Percentiles rank a stretch among this genome's conserved stretches.
Conservation (phyloP, 23 tunicate genomes). For the Botrylloides violaceus region DNA sequence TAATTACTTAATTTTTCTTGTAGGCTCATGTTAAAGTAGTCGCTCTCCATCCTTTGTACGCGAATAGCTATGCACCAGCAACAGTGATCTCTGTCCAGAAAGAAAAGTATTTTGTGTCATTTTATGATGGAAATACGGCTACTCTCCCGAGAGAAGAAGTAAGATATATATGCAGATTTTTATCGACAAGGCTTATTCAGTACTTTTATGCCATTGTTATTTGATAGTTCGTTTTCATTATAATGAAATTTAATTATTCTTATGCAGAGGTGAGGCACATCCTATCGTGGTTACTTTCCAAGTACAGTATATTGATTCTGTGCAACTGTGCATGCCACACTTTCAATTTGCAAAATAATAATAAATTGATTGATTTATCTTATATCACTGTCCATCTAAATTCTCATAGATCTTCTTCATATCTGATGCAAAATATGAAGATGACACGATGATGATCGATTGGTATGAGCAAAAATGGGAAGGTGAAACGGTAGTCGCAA, state of each 20-base stretch:
- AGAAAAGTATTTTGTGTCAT: conserved; percentile 27
- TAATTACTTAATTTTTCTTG: background rate
- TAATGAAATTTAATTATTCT: too few relatives aligned
- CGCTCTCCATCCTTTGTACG: conserved; percentile 49
- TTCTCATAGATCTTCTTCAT: conserved; percentile 39
- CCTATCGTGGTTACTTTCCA: too few relatives aligned
- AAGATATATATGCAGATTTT: too few relatives aligned
- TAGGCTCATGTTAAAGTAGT: conserved; percentile 37
- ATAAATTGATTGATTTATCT: too few relatives aligned
- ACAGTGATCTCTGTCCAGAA: conserved; percentile 12
- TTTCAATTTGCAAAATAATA: too few relatives aligned
- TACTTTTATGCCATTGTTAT: too few relatives aligned
- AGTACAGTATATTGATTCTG: too few relatives aligned
- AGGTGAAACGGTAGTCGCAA: conserved; percentile 75
- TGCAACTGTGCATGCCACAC: too few relatives aligned
- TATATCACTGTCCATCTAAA: too few relatives aligned
- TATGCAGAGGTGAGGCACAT: too few relatives aligned
- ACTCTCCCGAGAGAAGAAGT: conserved; percentile 64
- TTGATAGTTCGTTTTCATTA: too few relatives aligned
- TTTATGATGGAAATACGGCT: conserved; percentile 49
- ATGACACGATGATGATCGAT: conserved; percentile 37
- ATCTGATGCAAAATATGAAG: conserved; percentile 24
- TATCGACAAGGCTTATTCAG: too few relatives aligned
- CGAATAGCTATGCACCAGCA: conserved; percentile 66
- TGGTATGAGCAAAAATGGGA: conserved; percentile 59